A percentile compares a stretch with the other conserved stretches of the same genome.
phyloP scores from a whole-genome alignment of 2,113 vertebrate genomes.

The Myotis brandtii region DNA sequence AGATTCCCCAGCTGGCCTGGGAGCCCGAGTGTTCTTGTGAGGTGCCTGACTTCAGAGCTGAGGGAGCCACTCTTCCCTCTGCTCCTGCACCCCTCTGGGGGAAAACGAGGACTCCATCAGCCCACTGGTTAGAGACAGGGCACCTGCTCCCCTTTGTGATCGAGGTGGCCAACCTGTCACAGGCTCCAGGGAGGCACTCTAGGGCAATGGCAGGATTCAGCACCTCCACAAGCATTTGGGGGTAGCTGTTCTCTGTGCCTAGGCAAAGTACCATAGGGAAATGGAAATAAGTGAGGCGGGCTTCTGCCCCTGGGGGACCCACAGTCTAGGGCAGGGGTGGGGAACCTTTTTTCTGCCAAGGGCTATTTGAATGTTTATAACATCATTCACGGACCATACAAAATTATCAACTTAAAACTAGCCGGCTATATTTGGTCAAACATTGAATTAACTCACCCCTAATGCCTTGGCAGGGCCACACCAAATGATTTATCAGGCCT shows the following conservation, averaged over 20 bases:
- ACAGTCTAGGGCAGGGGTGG: background rate
- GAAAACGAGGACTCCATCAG: background rate
- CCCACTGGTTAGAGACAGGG: background rate
- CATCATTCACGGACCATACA: too few species aligned
- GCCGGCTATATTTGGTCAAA: too few species aligned
- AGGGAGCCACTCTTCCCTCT: background rate
- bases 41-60: background rate
- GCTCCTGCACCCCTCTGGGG: background rate
- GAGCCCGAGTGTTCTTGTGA: background rate
- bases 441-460: too few species aligned
- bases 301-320: background rate
- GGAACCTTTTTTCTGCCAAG: too few species aligned
- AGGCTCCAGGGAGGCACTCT: background rate
- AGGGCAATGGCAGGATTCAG: background rate
- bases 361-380: too few species aligned
- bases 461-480: too few species aligned
- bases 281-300: background rate
- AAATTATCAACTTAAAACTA: too few species aligned
- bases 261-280: background rate
- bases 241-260: background rate
- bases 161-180: background rate
- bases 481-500: too few species aligned
- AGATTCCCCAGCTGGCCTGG: background rate
- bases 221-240: background rate
- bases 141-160: rapidly evolving